Conservation (phyloP, 2,113 vertebrate genomes). For the Hypocryptadius cinnamomeus region DNA sequence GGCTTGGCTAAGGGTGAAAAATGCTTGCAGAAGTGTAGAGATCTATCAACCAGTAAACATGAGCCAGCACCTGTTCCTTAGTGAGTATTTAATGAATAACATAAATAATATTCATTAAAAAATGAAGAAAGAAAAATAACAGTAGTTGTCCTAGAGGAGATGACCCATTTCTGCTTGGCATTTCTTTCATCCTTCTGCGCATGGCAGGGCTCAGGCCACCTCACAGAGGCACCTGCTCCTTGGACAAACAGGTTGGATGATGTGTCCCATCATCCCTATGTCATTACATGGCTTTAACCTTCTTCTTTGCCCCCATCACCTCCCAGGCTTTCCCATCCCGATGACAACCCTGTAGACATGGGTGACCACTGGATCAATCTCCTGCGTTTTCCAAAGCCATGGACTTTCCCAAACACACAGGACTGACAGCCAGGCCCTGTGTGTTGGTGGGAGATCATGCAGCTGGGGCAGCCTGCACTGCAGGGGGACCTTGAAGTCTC, state of each 20-base stretch:
- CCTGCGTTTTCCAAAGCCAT: neutral
- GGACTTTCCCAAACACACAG: neutral
- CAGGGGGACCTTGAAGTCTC: neutral
- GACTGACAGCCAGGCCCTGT: neutral
- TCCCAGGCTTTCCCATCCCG: accelerated
- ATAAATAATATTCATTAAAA: neutral
- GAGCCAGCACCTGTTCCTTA: neutral
- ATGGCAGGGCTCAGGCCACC: neutral
- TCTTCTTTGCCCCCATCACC: neutral
- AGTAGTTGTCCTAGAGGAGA: neutral
- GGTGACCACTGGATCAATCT: neutral
- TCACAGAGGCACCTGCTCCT: neutral
- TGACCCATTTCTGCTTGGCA: neutral
- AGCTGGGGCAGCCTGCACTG: neutral
- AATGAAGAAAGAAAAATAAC: neutral
- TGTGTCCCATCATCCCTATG: neutral
- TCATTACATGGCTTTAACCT: neutral
- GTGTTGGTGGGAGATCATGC: accelerated
- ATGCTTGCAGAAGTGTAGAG: neutral
- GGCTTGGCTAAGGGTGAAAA: neutral
- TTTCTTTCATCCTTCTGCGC: neutral
- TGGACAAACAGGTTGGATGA: neutral
- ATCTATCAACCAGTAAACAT: neutral
- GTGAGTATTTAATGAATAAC: neutral
- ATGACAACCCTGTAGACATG: neutral